These are phyloP conservation scores for Heteromyza rotundicornis DNA, from an alignment of 2,888 invertebrate species.

Conservation along the genomic window DNA sequence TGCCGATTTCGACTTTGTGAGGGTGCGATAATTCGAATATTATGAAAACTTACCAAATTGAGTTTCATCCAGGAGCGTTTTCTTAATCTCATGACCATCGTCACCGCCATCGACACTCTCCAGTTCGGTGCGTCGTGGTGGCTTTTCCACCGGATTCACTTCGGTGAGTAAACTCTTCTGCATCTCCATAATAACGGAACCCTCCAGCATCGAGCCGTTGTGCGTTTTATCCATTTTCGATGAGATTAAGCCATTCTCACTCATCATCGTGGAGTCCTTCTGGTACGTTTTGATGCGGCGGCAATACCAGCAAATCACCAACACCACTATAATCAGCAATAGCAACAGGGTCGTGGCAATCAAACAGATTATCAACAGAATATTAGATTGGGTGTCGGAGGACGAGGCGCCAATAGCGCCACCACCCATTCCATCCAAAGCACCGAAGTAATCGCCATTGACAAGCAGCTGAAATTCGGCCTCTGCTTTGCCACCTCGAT, in stretches of 20 bases:
- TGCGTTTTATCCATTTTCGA: conserved; percentile 66
- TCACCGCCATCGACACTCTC: conserved; percentile 77
- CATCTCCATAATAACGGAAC: conserved; percentile 80
- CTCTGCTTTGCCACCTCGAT: conserved; percentile 80
- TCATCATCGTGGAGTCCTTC: conserved; percentile 63
- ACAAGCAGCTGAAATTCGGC: conserved; percentile 73
- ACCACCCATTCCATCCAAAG: conserved; percentile 63
- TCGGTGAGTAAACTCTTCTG: conserved; percentile 84
- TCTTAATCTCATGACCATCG: conserved; percentile 82
- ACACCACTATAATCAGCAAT: conserved; percentile 66
- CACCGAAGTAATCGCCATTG: conserved; percentile 54
- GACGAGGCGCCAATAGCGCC: conserved; percentile 53
- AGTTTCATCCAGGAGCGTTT: conserved; percentile 81
- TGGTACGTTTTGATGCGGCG: conserved; percentile 65
- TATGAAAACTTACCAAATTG: conserved; percentile 72
- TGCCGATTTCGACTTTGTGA: no score
- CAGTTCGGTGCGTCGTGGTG: conserved; percentile 78
- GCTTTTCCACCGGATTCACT: conserved; percentile 84
- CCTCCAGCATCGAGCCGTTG: conserved; percentile 75
- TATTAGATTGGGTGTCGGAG: conserved; percentile 64
- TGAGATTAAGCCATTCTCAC: conserved; percentile 59
- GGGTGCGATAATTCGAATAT: neutral
- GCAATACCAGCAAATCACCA: conserved; percentile 65
- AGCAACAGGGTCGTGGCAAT: conserved; percentile 67
- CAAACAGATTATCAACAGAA: conserved; percentile 59